phyloP scores from a whole-genome alignment of 2,113 vertebrate genomes.

The Raja brachyura region DNA sequence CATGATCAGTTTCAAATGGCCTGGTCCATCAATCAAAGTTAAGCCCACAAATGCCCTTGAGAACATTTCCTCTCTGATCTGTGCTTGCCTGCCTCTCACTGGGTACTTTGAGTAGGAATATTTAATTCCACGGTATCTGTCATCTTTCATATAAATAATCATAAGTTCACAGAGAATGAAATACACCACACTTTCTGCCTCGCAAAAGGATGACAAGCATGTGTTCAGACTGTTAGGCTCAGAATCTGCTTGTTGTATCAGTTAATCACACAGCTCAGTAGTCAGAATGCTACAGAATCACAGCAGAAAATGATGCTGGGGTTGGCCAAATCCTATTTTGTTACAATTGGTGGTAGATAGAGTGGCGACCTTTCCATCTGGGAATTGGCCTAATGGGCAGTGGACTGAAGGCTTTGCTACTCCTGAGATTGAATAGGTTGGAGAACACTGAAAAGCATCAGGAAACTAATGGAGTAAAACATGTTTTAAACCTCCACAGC shows the following conservation, averaged over 20 bases:
- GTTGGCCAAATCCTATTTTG: constrained; percentile 3
- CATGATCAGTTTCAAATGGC: background rate
- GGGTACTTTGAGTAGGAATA: background rate
- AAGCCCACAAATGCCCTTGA: background rate
- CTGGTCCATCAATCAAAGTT: background rate
- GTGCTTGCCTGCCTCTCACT: background rate
- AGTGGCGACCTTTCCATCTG: background rate
- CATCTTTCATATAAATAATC: background rate
- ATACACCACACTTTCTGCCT: background rate
- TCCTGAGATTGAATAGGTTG: constrained; percentile 10
- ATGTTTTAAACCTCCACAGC: constrained; percentile 22
- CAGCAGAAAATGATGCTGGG: background rate
- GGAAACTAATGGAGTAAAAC: constrained; percentile 22
- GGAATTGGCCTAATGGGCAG: background rate
- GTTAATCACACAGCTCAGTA: background rate
- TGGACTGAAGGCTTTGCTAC: background rate
- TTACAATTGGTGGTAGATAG: constrained; percentile 21
- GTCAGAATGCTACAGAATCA: background rate
- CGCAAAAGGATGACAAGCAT: background rate
- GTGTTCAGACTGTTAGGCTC: background rate
- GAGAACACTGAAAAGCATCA: constrained; percentile 7
- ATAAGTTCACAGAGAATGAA: constrained; percentile 12
- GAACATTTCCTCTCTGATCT: background rate
- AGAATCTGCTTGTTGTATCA: constrained; percentile 15
- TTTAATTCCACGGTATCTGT: constrained; percentile 1